Evolutionary conservation across 2,113 vertebrate genomes (phyloP), one percentile per base, ranked within the genome.

Genomic region (Gymnorhina tibicen): DNA sequence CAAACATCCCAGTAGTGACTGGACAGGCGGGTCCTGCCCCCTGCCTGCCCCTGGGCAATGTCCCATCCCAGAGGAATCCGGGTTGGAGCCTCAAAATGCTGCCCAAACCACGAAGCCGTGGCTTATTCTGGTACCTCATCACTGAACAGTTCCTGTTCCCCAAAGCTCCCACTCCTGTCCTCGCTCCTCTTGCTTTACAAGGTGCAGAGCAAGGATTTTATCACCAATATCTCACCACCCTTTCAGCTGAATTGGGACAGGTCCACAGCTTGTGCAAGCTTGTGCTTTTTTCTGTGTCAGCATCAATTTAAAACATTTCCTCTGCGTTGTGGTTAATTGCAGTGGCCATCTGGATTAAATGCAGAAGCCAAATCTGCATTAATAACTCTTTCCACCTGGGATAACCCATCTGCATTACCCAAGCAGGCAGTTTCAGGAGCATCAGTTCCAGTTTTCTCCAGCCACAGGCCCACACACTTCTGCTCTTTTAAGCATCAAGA

Each of bases 381-480:
- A 77, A 83, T 39, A 77, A 58, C 73, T 60, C 91, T 33, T 91
- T 58, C 87, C 89, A 95, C 86, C 53, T 62, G 72, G 53, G 53
- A 69, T 60, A 88, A 76, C 56, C 58, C 79, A 66, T 47, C 76
- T 80, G 89, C 53, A 86, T 30, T 26, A 44, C 67, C 27, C 59
- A 47, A 17, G 41, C 20, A 69, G 58, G 23, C 79, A 66, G 32
- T 28, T 86, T 32, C 53, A 66, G 59, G 50, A 84, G 72, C 89
- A 84, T 58, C 72, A 69, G 17, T 56, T 86, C 42, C 37, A 83
- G 63, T 82, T 62, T 85, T 30, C 62, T 78, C 2, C 9, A 82
- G 82, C 70, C 70, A 72, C 24, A 26, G 35, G 37, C 49, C 42
- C 56, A 44, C 39, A 37, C 13, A 4, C 35, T 60, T 47, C 39